These are phyloP conservation scores for Anadara kagoshimensis DNA, from an alignment of 1,140 invertebrate species.

Conservation along the genomic window DNA sequence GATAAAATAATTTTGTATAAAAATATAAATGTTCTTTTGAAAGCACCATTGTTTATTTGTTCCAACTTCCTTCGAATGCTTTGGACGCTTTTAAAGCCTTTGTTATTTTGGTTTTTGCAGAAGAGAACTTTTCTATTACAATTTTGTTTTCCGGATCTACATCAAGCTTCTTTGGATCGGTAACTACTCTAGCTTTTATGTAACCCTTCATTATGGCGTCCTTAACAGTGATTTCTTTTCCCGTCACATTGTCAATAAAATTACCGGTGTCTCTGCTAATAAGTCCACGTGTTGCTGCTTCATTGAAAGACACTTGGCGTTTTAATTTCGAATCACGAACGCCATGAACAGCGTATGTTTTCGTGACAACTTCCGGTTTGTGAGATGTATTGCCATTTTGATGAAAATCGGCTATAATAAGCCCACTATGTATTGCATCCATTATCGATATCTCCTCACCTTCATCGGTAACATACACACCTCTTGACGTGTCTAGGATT, in stretches of 20 bases:
- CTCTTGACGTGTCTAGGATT: conserved; percentile 54
- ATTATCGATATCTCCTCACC: conserved; percentile 59
- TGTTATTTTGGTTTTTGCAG: conserved; percentile 60
- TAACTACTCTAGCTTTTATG: conserved; percentile 69
- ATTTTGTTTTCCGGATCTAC: conserved; percentile 70
- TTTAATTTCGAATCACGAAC: conserved; percentile 67
- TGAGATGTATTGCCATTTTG: conserved; percentile 40
- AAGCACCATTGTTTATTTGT: too few relatives aligned
- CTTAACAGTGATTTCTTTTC: conserved; percentile 60
- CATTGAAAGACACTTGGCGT: conserved; percentile 62
- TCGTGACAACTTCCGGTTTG: conserved; percentile 55
- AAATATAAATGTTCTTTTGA: too few relatives aligned
- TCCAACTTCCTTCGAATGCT: conserved; percentile 45
- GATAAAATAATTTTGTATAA: too few relatives aligned
- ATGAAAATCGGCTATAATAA: conserved; percentile 65
- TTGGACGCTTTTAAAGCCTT: conserved; percentile 61
- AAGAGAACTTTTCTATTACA: conserved; percentile 65
- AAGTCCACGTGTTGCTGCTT: conserved; percentile 58
- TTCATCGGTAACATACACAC: conserved; percentile 58
- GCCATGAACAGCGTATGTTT: conserved; percentile 70
- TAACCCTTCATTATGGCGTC: conserved; percentile 72
- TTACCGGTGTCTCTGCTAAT: conserved; percentile 63
- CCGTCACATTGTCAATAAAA: conserved; percentile 67
- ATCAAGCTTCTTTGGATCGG: conserved; percentile 64
- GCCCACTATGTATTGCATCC: conserved; percentile 68